Conservation (phyloP, 2,113 vertebrate genomes). For the Carettochelys insculpta region DNA sequence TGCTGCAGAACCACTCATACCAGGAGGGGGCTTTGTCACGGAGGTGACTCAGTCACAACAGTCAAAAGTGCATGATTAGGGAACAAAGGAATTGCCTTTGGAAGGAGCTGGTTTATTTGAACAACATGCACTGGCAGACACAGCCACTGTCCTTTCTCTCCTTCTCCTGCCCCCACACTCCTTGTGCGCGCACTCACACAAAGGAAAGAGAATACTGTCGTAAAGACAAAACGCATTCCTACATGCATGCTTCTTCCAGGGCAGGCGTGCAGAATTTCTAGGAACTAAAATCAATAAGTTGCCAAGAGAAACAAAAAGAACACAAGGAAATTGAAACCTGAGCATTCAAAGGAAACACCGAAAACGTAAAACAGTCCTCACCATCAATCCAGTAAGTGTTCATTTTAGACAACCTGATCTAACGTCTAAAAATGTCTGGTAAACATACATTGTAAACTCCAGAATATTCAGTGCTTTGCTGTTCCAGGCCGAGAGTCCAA, state of each 20-base stretch:
- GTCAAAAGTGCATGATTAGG: not conserved
- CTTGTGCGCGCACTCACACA: not conserved
- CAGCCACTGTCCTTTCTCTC: not conserved
- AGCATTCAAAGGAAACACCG: not conserved
- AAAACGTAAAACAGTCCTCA: not conserved
- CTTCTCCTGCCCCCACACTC: not conserved
- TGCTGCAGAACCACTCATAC: too few relatives aligned
- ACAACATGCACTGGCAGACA: not conserved
- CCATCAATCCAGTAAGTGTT: not conserved
- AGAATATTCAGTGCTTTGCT: not conserved
- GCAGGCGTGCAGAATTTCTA: not conserved
- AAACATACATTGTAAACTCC: not conserved
- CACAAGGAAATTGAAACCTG: not conserved
- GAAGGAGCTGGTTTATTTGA: not conserved
- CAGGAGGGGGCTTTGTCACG: not conserved
- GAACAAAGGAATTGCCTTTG: not conserved
- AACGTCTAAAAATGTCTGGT: not conserved
- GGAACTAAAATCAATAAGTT: not conserved
- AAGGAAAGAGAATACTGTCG: not conserved
- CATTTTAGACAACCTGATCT: not conserved
- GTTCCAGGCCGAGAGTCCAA: not conserved
- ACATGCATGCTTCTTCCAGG: not conserved
- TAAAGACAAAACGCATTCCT: not conserved
- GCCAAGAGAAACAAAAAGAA: not conserved
- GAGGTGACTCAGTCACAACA: not conserved